Base-by-base conservation (phyloP, 2,888 invertebrate genomes). In the Dicyrtoma fusca region DNA sequence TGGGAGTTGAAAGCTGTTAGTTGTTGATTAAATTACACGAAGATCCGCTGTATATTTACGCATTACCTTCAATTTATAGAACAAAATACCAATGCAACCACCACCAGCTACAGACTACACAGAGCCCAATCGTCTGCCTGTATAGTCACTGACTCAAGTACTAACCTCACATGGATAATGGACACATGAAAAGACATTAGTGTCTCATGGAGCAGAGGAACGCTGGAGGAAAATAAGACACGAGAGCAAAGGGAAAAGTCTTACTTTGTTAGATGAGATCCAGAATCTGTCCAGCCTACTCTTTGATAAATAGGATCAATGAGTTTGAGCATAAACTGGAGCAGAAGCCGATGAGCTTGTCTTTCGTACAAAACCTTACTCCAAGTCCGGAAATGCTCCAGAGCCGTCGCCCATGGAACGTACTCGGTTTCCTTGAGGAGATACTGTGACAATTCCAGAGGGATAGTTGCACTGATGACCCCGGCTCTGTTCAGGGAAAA, bases 401-500 rank as follows among this genome's bases (percentile, higher is more conserved):
- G 86, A 0, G 92, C 92, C 0, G 92, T 90, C 0, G 89, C 88
- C 94, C 94, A 94, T 0, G 94, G 94, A 0, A 92, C 91, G 85
- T 92, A 93, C 81, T 92, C 91, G 6, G 86, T 86, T 82, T 92
- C 91, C 45, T 89, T 87, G 26, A 86, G 80, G 57, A 92, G 85
- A 83, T 91, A 92, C 74, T 87, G 83, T 6, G 89, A 88, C 75
- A 91, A 82, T 79, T 89, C 87, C 65, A 91, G 83, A 0, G 90
- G 89, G 57, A 89, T 85, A 11, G 87, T 87, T 1, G 88, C 88
- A 81, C 88, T 88, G 69, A 89, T 81, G 63, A 88, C 83, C 17
- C 89, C 89, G 53, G 89, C 89, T 79, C 89, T 88, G 82, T 34
- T 34, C 34, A 34, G 73, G 51, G n/a, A 82, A 82, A 70, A 73